Base-by-base conservation (phyloP, 1,140 invertebrate genomes). In the Hestina assimilis region DNA sequence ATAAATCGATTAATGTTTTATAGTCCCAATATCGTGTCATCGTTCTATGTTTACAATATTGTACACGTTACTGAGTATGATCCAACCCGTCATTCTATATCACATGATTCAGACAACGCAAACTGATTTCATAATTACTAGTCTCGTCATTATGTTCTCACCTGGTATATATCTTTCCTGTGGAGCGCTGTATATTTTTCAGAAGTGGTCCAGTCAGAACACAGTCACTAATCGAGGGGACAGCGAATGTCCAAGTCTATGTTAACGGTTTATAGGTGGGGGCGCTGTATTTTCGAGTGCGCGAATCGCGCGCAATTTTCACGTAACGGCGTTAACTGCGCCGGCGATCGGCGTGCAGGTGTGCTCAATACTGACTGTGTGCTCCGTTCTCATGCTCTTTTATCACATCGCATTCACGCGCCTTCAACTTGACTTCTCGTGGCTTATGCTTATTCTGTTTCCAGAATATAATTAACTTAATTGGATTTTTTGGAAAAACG, bases 391-490 rank as follows among this genome's bases (percentile, higher is more conserved):
- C 63, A 50, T 66, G 64, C 73, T 72, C 81, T 86, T 87, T 80
- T 86, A 87, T 86, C 77, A 86, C 70, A 82, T 83, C 75, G 75
- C 72, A 72, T 67, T 70, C 69, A 68, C 73, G 70, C 74, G 70
- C 74, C 77, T 81, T 80, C 71, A 79, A 79, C 79, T 81, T 82
- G 77, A 79, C 75, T 79, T 55, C 69, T 67, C 67, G 63, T 67
- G 63, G 46, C 57, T 62, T 65, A 31, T 53, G 54, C 50, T 56
- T 52, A 53, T 43, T 31, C 51, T 11, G 47, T 38, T 20, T 29
- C 11, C 57, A 40, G 51, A 51, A 59, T 35, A 52, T 23, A 8
- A 24, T 23, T 23, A 5, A 26, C 9, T 23, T 14, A 42, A 42
- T 12, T 24, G 33, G 20, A 42, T 42, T 42, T 41, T 41, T 42